Evolutionary conservation across 2,888 invertebrate species (phyloP).

Genomic region (Callyntrura guangdongensis): DNA sequence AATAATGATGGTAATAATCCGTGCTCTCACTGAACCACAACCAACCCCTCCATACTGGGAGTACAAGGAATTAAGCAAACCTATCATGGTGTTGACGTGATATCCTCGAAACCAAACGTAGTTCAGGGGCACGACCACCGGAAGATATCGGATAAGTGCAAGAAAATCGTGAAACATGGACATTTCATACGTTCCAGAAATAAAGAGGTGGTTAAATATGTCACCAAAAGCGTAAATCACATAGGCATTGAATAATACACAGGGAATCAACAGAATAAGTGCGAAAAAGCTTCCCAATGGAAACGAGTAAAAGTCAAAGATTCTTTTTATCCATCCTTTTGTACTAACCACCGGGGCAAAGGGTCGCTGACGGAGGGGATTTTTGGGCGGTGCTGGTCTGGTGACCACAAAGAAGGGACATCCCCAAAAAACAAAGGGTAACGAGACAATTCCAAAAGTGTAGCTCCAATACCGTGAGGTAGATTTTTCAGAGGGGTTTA

Average conservation of each 20-base stretch:
- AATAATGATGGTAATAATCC: constrained; percentile 59
- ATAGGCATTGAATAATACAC: constrained; percentile 35
- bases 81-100: constrained; percentile 26
- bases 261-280: constrained; percentile 30
- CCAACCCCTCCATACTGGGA: constrained; percentile 30
- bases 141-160: constrained; percentile 43
- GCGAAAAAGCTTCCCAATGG: constrained; percentile 20
- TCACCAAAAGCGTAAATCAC: constrained; percentile 31
- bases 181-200: constrained; percentile 59
- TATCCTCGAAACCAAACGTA: constrained; percentile 78
- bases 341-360: too few species aligned
- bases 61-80: constrained; percentile 15
- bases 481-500: too few species aligned
- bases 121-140: constrained; percentile 65
- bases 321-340: constrained; percentile 63
- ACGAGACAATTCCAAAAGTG: constrained; percentile 69
- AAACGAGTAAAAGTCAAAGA: constrained; percentile 55
- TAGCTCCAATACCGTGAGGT: constrained; percentile 73
- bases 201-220: constrained; percentile 60
- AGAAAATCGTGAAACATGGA: constrained; percentile 7
- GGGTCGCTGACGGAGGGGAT: too few species aligned
- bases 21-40: constrained; percentile 12
- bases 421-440: constrained; percentile 78
- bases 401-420: constrained; percentile 73
- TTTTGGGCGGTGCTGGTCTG: background rate